Conservation (phyloP, 2,113 vertebrate genomes). For the Gavia stellata region DNA sequence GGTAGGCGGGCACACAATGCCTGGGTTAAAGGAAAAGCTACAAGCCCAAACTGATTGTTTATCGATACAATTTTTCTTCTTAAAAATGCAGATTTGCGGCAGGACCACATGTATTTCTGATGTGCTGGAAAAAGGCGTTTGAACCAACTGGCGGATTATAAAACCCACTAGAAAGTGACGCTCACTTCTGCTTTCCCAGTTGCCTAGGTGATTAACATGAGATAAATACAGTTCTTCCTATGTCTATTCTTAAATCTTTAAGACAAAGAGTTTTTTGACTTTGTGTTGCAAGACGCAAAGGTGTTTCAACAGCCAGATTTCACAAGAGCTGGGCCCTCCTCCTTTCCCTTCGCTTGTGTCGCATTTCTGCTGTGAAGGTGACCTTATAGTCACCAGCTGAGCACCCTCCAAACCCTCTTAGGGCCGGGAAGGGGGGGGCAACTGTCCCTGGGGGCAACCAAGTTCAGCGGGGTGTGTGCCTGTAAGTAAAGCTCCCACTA, state of each 20-base stretch:
- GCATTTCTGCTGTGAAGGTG: background rate
- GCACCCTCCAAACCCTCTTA: background rate
- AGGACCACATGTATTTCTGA: background rate
- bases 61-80: background rate
- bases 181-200: slow-evolving; percentile 52
- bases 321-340: background rate
- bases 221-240: slow-evolving; percentile 22
- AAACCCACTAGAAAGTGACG: slow-evolving; percentile 9
- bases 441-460: background rate
- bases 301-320: slow-evolving; percentile 3
- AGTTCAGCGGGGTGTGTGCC: background rate
- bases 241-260: background rate
- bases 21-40: background rate
- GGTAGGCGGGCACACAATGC: background rate
- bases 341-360: background rate
- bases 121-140: background rate
- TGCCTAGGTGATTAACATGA: slow-evolving; percentile 59
- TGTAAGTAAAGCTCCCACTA: background rate
- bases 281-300: background rate
- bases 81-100: background rate
- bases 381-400: background rate
- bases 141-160: slow-evolving; percentile 1
- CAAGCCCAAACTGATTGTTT: background rate
- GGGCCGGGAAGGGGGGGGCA: background rate
- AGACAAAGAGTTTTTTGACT: slow-evolving; percentile 20